Base-by-base conservation (phyloP, 2,113 vertebrate species). In the Lathamus discolor region DNA sequence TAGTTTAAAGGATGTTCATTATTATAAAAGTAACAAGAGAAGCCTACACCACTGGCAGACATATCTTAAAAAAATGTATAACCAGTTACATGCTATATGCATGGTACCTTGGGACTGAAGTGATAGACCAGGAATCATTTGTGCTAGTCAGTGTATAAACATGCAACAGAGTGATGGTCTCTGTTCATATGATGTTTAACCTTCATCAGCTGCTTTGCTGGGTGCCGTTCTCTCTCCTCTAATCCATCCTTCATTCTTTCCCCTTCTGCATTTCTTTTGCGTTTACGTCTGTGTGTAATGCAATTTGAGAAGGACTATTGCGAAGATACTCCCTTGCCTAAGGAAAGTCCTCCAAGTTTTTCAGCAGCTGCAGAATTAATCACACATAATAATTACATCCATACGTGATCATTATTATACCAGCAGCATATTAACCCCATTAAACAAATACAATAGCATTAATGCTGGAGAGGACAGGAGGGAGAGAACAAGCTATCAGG, bases 351-450 rank as follows among this genome's bases (percentile, higher is more conserved):
- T 95, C 92, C 57, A 72, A 83, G 92, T 66, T 92, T 97, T 96
- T 97, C 70, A 29, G 93, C 85, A 67, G 88, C 92, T 91, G 78
- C 74, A 27, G 87, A 95, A 97, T 97, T 97, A 96, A 93, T 97
- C 87, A 86, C 83, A 92, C 39, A 35, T 93, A 94, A 92, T 98
- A 97, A 98, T 97, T 97, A 94, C 83, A 93, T 88, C 85, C 31
- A 11, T 81, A 92, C 86, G 46, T 88, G 91, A 95, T 96, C 92
- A 80, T 97, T 93, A 93, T 97, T 97, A 96, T 46, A 96, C 68
- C 93, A 95, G 96, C 89, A 96, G 92, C 86, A 73, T 96, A 97
- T 98, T 98, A 98, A 97, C 96, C 97, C 95, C 94, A 96, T 97
- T 98, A 97, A 95, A 88, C 91, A 96, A 84, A 95, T 95, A 97